phyloP scores from a whole-genome alignment of 2,113 vertebrate species.

The Zosterops lateralis region DNA sequence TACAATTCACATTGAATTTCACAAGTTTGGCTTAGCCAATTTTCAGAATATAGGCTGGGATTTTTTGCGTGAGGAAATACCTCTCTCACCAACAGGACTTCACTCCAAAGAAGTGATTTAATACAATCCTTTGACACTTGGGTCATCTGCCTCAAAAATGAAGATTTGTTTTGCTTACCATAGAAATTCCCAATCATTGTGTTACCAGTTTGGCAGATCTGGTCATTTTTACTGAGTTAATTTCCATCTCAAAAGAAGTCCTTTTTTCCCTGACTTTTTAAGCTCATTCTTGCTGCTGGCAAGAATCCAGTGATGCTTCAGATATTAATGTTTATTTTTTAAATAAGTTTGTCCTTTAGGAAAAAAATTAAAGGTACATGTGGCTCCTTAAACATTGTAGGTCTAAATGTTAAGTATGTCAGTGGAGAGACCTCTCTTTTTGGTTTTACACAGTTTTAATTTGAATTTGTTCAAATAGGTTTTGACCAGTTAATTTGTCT shows the following conservation, averaged over 20 bases:
- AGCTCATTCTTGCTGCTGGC: background rate
- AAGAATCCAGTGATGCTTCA: conserved; percentile 2
- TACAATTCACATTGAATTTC: background rate
- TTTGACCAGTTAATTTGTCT: conserved; percentile 43
- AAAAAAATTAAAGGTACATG: background rate
- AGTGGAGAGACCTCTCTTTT: background rate
- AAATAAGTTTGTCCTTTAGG: background rate
- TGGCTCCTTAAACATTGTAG: background rate
- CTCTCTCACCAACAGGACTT: background rate
- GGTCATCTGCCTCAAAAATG: background rate
- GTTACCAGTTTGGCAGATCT: background rate
- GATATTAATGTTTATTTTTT: background rate
- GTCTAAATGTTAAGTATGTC: conserved; percentile 23
- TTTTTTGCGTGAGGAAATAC: background rate
- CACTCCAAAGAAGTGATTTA: background rate
- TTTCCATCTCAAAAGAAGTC: background rate
- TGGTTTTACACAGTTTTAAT: background rate
- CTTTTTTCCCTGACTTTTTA: background rate
- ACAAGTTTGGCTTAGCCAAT: background rate
- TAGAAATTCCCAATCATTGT: background rate
- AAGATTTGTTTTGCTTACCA: background rate
- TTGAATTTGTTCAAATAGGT: background rate
- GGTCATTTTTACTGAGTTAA: background rate
- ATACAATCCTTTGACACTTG: background rate
- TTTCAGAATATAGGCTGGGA: background rate